phyloP scores from a whole-genome alignment of 2,888 invertebrate species.

The Luffia ferchaultella region DNA sequence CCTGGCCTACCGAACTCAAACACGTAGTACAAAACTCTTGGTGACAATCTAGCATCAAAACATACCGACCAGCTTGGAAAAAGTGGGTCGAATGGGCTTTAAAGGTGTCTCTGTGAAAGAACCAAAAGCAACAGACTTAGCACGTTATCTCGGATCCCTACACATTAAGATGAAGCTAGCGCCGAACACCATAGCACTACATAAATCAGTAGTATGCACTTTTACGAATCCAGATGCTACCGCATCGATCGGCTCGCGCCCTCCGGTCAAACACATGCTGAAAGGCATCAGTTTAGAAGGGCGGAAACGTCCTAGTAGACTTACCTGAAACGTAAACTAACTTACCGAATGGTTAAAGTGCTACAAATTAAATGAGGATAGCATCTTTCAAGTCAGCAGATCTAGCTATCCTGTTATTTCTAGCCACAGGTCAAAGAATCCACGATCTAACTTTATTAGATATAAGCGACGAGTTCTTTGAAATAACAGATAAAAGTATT shows the following conservation, averaged over 20 bases:
- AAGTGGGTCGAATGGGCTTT: slow-evolving; percentile 9
- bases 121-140: slow-evolving; percentile 7
- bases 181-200: slow-evolving; percentile 8
- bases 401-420: slow-evolving; percentile 8
- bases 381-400: neutral
- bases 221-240: slow-evolving; percentile 3
- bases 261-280: slow-evolving; percentile 6
- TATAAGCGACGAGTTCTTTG: slow-evolving; percentile 1
- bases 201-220: slow-evolving; percentile 11
- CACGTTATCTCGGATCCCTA: slow-evolving; percentile 8
- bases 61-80: slow-evolving; percentile 13
- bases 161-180: slow-evolving; percentile 2
- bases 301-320: neutral
- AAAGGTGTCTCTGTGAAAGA: slow-evolving; percentile 6
- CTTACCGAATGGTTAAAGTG: neutral
- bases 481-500: neutral
- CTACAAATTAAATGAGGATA: neutral
- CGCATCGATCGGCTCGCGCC: neutral
- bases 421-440: slow-evolving; percentile 12
- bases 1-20: slow-evolving; percentile 15
- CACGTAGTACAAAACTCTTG: slow-evolving; percentile 9
- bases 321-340: neutral
- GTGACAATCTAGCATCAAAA: slow-evolving; percentile 10
- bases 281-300: slow-evolving; percentile 8
- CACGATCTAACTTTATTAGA: slow-evolving; percentile 12